Evolutionary conservation across 2,113 vertebrate species (phyloP).

Genomic region (Cynoglossus semilaevis): DNA sequence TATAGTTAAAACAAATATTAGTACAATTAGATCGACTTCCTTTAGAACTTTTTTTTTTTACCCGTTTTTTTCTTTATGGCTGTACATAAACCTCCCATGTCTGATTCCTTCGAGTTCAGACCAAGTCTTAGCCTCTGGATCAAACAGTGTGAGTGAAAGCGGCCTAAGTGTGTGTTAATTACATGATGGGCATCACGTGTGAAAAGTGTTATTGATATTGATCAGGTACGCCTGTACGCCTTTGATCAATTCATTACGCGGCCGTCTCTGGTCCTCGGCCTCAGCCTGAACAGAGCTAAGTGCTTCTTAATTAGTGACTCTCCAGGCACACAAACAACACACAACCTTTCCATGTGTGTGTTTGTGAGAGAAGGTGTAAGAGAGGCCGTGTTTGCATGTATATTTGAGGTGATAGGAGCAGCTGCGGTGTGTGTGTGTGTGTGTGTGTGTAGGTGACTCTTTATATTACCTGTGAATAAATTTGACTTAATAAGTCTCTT

Average conservation of each 20-base stretch:
- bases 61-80: too few species aligned
- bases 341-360: constrained; percentile 3
- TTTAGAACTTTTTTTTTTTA: too few species aligned
- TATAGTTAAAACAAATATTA: too few species aligned
- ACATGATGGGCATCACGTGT: constrained; percentile 23
- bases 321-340: constrained; percentile 5
- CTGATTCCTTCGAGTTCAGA: too few species aligned
- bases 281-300: constrained; percentile 21
- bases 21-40: too few species aligned
- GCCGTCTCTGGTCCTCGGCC: constrained; percentile 10
- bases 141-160: not conserved
- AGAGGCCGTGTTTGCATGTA: constrained; percentile 13
- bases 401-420: not conserved
- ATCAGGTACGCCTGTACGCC: constrained; percentile 30
- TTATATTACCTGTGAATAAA: too few species aligned
- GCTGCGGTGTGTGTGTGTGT: constrained; percentile 20
- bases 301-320: constrained; percentile 52
- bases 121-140: not conserved
- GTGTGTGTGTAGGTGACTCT: constrained; percentile 14
- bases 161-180: constrained; percentile 21
- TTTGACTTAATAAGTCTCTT: too few species aligned
- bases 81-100: too few species aligned
- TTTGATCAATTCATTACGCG: constrained; percentile 56
- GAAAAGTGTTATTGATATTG: constrained; percentile 31
- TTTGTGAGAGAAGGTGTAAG: not conserved